Conservation (phyloP, 2,797 vertebrate species). For the Ptychobarbus kaznakovi region DNA sequence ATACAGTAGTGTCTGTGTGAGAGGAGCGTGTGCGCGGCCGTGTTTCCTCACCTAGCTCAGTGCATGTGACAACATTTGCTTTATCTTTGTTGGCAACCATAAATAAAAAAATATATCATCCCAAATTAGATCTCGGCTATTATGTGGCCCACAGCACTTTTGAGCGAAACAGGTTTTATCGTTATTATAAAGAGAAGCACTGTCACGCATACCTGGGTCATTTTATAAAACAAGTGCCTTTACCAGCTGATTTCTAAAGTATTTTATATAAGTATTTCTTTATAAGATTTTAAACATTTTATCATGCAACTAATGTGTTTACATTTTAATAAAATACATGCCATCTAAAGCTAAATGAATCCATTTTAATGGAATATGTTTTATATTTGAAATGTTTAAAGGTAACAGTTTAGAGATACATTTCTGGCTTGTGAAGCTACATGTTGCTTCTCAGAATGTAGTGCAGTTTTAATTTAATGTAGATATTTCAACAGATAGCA, state of each 20-base stretch:
- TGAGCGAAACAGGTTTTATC: conserved; percentile 2
- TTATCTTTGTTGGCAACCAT: conserved; percentile 48
- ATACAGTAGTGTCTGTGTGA: conserved; percentile 52
- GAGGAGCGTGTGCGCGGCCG: conserved; percentile 7
- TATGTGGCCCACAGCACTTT: conserved; percentile 4
- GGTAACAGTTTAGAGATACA: neutral
- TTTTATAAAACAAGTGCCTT: neutral
- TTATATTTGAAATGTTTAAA: neutral
- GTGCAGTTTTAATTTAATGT: too few species aligned
- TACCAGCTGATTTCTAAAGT: too few species aligned
- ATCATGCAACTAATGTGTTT: neutral
- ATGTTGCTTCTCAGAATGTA: neutral
- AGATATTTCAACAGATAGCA: neutral
- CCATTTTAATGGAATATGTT: neutral
- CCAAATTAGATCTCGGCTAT: conserved; percentile 42
- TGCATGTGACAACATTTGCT: conserved; percentile 46
- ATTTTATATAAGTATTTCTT: neutral
- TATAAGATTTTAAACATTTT: neutral
- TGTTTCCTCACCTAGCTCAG: conserved; percentile 33
- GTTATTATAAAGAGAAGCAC: conserved; percentile 29
- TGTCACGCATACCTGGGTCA: neutral
- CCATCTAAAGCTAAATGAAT: neutral
- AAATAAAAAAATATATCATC: conserved; percentile 47
- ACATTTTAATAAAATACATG: neutral
- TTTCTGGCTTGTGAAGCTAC: neutral